Evolutionary conservation across 2,113 vertebrate genomes (phyloP).

Genomic region (Oxygymnocypris stewartii): DNA sequence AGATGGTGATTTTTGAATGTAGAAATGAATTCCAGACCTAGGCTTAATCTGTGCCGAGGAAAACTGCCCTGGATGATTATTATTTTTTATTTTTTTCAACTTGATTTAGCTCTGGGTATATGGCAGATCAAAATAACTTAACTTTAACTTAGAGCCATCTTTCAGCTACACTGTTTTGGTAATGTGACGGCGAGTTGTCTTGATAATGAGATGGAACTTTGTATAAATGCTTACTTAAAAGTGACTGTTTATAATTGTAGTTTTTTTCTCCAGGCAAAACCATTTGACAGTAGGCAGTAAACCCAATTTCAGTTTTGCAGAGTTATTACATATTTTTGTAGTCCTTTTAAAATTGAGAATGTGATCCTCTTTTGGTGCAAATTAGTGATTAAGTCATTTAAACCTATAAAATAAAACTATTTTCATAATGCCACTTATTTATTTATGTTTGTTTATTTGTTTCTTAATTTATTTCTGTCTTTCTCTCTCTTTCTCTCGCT

Average conservation of each 20-base stretch:
- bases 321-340: neutral
- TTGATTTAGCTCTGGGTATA: neutral
- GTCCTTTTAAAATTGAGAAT: neutral
- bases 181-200: neutral
- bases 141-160: neutral
- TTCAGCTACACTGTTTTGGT: conserved; percentile 14
- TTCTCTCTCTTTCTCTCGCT: no score
- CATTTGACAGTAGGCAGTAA: neutral
- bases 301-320: neutral
- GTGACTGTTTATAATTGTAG: neutral
- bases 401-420: neutral
- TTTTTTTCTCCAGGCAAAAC: neutral
- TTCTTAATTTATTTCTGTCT: no score
- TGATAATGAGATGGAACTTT: neutral
- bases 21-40: conserved; percentile 9
- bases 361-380: neutral
- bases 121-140: neutral
- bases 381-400: neutral
- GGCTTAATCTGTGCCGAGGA: neutral
- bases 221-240: neutral
- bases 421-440: neutral
- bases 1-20: neutral
- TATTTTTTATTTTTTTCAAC: neutral
- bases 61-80: neutral
- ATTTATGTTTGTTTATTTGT: no score